These are phyloP conservation scores for Petrocephalus sullivani DNA, from an alignment of 2,797 vertebrate genomes.

Conservation along the genomic window DNA sequence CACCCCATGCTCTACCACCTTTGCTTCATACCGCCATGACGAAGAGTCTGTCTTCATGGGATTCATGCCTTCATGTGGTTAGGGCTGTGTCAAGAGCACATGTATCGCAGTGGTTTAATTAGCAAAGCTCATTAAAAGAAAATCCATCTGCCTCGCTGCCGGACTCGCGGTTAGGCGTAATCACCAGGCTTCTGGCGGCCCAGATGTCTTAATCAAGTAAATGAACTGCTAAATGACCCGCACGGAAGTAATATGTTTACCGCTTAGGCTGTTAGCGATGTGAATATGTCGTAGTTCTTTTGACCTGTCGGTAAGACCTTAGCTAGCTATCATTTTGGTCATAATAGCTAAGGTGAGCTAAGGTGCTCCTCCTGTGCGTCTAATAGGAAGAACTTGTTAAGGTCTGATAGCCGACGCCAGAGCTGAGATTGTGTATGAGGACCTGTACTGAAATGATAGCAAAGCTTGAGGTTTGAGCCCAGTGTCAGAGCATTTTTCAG, in stretches of 20 bases:
- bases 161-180: background rate
- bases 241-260: background rate
- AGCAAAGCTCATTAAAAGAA: constrained; percentile 33
- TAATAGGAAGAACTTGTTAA: background rate
- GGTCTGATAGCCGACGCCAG: background rate
- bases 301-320: background rate
- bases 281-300: background rate
- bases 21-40: background rate
- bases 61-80: background rate
- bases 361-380: no score
- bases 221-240: background rate
- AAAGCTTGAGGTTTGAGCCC: no score
- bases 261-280: background rate
- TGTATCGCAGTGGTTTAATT: constrained; percentile 22
- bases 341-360: background rate
- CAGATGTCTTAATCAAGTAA: constrained; percentile 37
- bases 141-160: background rate
- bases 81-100: background rate
- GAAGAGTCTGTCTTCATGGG: background rate
- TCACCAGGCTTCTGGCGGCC: constrained; percentile 19
- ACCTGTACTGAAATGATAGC: background rate
- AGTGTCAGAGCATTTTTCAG: no score
- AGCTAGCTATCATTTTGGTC: background rate
- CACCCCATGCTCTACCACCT: background rate
- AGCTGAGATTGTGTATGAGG: background rate